Evolutionary conservation across 2,113 vertebrate species (phyloP).

Genomic region (Myanophis thanlyinensis): DNA sequence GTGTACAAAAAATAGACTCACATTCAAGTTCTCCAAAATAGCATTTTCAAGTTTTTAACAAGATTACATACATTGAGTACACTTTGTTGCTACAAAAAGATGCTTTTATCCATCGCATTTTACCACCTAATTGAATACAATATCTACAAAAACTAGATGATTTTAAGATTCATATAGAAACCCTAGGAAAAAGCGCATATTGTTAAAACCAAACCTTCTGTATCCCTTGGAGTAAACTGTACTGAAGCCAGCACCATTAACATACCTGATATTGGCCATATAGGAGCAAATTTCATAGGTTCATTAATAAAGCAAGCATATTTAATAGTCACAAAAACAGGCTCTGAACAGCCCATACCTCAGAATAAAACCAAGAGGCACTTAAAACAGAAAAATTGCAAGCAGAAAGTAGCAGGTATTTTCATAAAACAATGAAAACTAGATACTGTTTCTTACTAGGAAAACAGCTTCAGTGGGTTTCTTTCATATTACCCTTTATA

Average conservation of each 20-base stretch:
- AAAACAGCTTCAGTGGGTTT: not conserved
- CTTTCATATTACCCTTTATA: not conserved
- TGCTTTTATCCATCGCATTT: not conserved
- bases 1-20: not conserved
- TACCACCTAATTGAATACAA: not conserved
- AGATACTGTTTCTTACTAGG: not conserved
- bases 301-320: constrained; percentile 21
- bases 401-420: not conserved
- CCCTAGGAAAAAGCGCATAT: not conserved
- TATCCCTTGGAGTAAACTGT: not conserved
- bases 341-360: constrained; percentile 22
- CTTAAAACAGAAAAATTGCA: not conserved
- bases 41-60: not conserved
- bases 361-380: constrained; percentile 26
- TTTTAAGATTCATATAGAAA: not conserved
- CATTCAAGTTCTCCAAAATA: not conserved
- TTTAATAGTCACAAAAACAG: constrained; percentile 36
- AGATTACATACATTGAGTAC: not conserved
- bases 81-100: not conserved
- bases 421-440: not conserved
- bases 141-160: not conserved
- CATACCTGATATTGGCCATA: not conserved
- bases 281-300: constrained; percentile 19
- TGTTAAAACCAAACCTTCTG: not conserved
- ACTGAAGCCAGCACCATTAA: not conserved